Evolutionary conservation across 1,140 invertebrate genomes (phyloP).

Genomic region (Steinernema khuongi): DNA sequence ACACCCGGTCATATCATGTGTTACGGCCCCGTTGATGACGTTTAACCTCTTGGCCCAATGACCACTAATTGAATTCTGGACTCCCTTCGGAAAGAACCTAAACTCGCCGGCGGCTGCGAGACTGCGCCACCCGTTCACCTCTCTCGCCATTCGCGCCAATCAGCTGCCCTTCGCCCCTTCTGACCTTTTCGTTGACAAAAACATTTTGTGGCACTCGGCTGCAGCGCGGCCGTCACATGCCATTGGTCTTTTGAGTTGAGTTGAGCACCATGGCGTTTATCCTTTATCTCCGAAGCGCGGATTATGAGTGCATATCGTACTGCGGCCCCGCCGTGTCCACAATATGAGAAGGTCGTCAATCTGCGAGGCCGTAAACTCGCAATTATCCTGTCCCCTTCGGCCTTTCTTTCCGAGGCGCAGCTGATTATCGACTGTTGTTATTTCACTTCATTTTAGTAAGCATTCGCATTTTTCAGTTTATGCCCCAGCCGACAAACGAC

Average conservation of each 20-base stretch:
- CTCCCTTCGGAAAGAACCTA: neutral
- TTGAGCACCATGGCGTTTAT: too few relatives aligned
- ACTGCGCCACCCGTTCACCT: neutral
- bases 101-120: neutral
- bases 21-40: neutral
- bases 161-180: conserved; percentile 13
- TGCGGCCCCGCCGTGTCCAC: neutral
- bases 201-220: conserved; percentile 7
- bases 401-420: conserved; percentile 16
- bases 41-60: conserved; percentile 4
- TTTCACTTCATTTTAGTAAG: conserved; percentile 21
- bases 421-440: conserved; percentile 24
- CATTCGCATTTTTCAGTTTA: conserved; percentile 11
- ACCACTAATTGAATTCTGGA: conserved; percentile 7
- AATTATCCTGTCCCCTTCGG: conserved; percentile 18
- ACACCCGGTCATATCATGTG: neutral
- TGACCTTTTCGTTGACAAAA: conserved; percentile 15
- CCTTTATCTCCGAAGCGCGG: neutral
- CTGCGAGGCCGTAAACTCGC: conserved; percentile 3
- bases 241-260: neutral
- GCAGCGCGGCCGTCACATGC: neutral
- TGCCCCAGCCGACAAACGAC: conserved; percentile 14
- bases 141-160: neutral
- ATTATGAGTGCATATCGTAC: neutral
- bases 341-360: neutral